phyloP scores from a whole-genome alignment of 1,140 invertebrate genomes.

The Conus betulinus region DNA sequence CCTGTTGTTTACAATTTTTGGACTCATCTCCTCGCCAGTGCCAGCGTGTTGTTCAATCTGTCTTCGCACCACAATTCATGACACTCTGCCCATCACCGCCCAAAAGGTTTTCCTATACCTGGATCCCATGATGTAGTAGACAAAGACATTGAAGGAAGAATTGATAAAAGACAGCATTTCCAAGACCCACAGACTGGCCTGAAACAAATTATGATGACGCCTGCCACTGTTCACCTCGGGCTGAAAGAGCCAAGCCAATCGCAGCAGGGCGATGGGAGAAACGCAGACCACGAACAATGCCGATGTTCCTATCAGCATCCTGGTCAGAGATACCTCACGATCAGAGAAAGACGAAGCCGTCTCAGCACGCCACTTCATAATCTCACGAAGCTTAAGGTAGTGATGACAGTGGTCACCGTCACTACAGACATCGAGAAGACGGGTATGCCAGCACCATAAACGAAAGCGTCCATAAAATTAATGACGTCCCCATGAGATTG shows the following conservation, averaged over 20 bases:
- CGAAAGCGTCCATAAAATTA: slow-evolving; percentile 13
- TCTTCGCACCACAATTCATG: neutral
- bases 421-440: neutral
- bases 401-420: neutral
- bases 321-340: neutral
- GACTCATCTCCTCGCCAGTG: too few relatives aligned
- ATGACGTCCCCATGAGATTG: neutral
- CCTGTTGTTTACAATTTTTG: slow-evolving; percentile 12
- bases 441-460: neutral
- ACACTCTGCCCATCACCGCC: neutral
- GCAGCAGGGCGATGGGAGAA: neutral
- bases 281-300: neutral
- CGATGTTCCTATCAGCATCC: neutral
- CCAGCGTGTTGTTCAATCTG: too few relatives aligned
- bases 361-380: neutral
- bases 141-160: slow-evolving; percentile 26
- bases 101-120: neutral
- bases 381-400: neutral
- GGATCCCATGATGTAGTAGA: slow-evolving; percentile 8
- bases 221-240: neutral
- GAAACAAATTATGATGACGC: neutral
- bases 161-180: neutral
- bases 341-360: neutral
- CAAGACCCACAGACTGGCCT: neutral
- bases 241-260: neutral